Conservation (phyloP, 2,113 vertebrate genomes). For the Mirza zaza region DNA sequence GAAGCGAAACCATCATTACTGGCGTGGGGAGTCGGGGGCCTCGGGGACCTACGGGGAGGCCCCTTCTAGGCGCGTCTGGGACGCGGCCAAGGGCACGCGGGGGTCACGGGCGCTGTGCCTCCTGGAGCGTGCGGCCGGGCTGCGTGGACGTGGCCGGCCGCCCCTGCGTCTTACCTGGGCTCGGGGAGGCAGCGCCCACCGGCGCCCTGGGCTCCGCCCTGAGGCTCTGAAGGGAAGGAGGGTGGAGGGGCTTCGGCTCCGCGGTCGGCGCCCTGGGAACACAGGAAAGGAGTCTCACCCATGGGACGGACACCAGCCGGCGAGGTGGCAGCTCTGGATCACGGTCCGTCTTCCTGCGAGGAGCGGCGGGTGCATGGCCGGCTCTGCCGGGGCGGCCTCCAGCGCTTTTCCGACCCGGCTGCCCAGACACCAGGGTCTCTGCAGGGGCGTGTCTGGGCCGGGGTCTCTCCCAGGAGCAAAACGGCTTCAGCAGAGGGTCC, state of each 20-base stretch:
- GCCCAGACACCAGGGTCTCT: background rate
- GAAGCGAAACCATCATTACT: background rate
- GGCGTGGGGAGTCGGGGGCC: background rate
- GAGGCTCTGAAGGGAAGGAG: constrained; percentile 71
- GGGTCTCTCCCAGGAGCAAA: background rate
- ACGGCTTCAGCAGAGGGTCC: background rate
- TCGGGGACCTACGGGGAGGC: background rate
- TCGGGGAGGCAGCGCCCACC: constrained; percentile 77
- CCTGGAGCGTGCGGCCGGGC: background rate
- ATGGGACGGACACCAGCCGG: constrained; percentile 88
- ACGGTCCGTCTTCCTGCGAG: constrained; percentile 40
- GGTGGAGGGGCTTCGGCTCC: constrained; percentile 84
- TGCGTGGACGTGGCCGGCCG: background rate
- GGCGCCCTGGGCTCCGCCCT: constrained; percentile 74
- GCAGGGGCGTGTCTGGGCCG: accelerated
- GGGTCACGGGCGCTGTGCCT: background rate
- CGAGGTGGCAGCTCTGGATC: constrained; percentile 82
- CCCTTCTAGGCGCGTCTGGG: background rate
- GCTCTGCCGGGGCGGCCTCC: background rate
- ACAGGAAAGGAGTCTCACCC: constrained; percentile 95
- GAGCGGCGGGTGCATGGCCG: constrained; percentile 1
- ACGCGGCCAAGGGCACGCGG: accelerated
- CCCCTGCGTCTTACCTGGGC: constrained; percentile 83
- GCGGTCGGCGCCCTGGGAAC: constrained; percentile 92
- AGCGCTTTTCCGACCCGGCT: constrained; percentile 26